Evolutionary conservation across 2,113 vertebrate species (phyloP).

Genomic region (Clarias macrocephalus): DNA sequence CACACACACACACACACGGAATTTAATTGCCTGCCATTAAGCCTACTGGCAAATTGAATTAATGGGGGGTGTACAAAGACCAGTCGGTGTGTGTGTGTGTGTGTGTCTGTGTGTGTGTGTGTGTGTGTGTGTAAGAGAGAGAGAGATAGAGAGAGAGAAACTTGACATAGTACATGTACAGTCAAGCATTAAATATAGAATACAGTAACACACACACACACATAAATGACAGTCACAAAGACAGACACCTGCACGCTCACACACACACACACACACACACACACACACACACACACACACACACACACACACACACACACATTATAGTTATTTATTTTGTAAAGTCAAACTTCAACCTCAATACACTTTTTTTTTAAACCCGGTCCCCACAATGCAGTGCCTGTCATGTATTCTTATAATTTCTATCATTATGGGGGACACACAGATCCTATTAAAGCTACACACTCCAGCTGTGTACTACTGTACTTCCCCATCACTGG

Average conservation of each 20-base stretch:
- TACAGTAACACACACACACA: too few species aligned
- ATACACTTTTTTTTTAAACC: not conserved
- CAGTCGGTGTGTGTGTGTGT: not conserved
- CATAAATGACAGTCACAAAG: too few species aligned
- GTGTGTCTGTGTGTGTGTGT: not conserved
- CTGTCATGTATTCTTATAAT: not conserved
- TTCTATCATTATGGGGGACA: not conserved
- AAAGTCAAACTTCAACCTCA: not conserved
- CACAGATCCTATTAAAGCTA: not conserved
- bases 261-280: slow-evolving; percentile 53
- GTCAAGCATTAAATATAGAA: not conserved
- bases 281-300: slow-evolving; percentile 43
- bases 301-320: not conserved
- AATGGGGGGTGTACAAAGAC: not conserved
- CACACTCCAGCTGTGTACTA: not conserved
- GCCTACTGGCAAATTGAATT: not conserved
- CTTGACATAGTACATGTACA: not conserved
- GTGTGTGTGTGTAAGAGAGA: not conserved
- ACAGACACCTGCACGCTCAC: too few species aligned
- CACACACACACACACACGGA: not conserved
- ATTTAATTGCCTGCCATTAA: not conserved
- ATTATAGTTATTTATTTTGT: not conserved
- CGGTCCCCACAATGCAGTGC: not conserved
- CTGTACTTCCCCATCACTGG: not conserved
- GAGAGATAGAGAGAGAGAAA: not conserved